Conservation (phyloP, 2,888 invertebrate genomes). For the Dasypogon diadema region DNA sequence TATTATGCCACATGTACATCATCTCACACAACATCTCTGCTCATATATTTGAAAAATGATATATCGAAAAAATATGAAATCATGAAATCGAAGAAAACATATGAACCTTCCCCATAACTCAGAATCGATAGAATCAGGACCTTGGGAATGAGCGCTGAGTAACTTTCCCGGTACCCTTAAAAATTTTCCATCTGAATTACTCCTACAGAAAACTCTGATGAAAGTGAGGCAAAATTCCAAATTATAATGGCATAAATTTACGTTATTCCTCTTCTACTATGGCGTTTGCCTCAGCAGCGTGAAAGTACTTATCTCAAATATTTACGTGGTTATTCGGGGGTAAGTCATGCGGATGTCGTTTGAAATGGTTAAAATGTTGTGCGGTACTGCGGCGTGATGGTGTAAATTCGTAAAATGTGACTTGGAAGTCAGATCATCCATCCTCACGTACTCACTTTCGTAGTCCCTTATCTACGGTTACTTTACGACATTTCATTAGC, state of each 20-base stretch:
- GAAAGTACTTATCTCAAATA: neutral
- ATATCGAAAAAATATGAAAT: neutral
- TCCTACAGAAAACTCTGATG: too few species aligned
- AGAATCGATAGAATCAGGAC: too few species aligned
- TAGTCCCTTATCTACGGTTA: neutral
- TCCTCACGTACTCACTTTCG: neutral
- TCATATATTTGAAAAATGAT: neutral
- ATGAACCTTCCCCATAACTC: too few species aligned
- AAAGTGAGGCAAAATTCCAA: neutral
- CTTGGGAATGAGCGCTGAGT: too few species aligned
- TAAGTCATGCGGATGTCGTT: neutral
- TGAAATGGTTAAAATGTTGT: neutral
- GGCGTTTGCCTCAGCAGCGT: neutral
- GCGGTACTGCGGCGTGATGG: slow-evolving; percentile 3
- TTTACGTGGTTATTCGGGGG: neutral
- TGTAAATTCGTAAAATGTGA: neutral
- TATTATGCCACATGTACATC: too few species aligned
- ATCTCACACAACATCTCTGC: too few species aligned
- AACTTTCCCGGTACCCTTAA: too few species aligned
- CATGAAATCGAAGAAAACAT: too few species aligned
- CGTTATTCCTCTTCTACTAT: neutral
- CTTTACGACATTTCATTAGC: slow-evolving; percentile 3
- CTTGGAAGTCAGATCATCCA: neutral
- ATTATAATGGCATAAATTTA: neutral
- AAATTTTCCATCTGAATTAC: too few species aligned